Evolutionary conservation across 1,140 invertebrate genomes (phyloP).

Genomic region (Sweltsa coloradensis): DNA sequence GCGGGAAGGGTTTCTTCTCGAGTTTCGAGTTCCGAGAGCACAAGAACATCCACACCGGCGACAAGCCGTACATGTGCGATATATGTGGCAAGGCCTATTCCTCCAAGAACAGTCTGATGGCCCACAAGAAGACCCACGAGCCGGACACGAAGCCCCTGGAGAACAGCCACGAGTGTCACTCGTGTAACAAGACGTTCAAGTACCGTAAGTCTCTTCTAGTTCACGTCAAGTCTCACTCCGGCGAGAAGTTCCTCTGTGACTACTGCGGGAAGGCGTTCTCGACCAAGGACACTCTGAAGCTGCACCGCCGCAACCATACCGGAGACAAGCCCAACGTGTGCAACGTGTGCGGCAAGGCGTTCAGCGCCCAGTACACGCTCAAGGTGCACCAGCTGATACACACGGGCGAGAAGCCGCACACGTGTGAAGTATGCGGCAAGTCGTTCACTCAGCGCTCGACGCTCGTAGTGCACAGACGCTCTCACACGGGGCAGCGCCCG

Average conservation of each 20-base stretch:
- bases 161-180: conserved; percentile 37
- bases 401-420: conserved; percentile 35
- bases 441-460: conserved; percentile 67
- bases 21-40: conserved; percentile 41
- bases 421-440: conserved; percentile 44
- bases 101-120: conserved; percentile 26
- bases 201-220: conserved; percentile 24
- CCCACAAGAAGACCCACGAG: conserved; percentile 41
- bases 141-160: conserved; percentile 33
- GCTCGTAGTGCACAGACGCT: conserved; percentile 58
- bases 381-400: conserved; percentile 16
- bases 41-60: conserved; percentile 22
- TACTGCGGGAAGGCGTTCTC: conserved; percentile 11
- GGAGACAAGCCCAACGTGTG: conserved; percentile 60
- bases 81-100: conserved; percentile 14
- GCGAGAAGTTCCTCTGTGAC: conserved; percentile 34
- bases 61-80: conserved; percentile 10
- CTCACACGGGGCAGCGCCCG: conserved; percentile 64
- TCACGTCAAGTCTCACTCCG: conserved; percentile 41
- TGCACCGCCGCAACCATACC: conserved; percentile 55
- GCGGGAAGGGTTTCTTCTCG: conserved; percentile 58
- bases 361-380: conserved; percentile 19
- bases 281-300: conserved; percentile 18
- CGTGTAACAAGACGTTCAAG: conserved; percentile 24
- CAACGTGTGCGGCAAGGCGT: conserved; percentile 40